Evolutionary conservation across 2,888 invertebrate species (phyloP).

Genomic region (Biston betularia): DNA sequence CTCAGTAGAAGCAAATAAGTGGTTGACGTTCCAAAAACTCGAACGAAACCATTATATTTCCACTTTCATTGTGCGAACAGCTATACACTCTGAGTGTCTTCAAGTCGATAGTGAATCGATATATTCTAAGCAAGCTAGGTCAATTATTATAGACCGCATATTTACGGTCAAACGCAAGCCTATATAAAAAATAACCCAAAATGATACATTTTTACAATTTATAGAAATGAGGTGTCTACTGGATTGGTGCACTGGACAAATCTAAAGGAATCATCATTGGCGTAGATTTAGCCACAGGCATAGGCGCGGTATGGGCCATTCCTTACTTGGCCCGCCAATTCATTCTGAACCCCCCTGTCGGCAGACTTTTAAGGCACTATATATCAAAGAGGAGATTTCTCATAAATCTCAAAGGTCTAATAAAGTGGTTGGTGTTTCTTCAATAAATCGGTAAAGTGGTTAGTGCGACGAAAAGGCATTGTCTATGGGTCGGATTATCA

Average conservation of each 20-base stretch:
- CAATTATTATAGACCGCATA: too few species aligned
- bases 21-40: too few species aligned
- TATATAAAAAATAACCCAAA: too few species aligned
- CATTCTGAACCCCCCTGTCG: slow-evolving; percentile 44
- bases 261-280: slow-evolving; percentile 17
- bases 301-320: slow-evolving; percentile 65
- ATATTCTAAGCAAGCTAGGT: too few species aligned
- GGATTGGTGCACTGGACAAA: slow-evolving; percentile 14
- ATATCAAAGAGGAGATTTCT: slow-evolving; percentile 40
- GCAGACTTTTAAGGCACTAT: slow-evolving; percentile 36
- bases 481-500: slow-evolving; percentile 77
- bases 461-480: slow-evolving; percentile 83
- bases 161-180: too few species aligned
- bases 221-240: neutral
- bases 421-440: slow-evolving; percentile 54
- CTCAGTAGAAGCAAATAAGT: too few species aligned
- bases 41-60: too few species aligned
- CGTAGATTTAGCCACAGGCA: slow-evolving; percentile 66
- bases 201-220: neutral
- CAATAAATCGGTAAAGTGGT: slow-evolving; percentile 83
- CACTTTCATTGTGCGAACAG: too few species aligned
- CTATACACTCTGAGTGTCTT: too few species aligned
- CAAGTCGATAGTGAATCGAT: too few species aligned
- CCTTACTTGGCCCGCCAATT: slow-evolving; percentile 52
- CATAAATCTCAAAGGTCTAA: slow-evolving; percentile 57